Base-by-base conservation (phyloP, 2,113 vertebrate genomes). In the Austrofundulus limnaeus region DNA sequence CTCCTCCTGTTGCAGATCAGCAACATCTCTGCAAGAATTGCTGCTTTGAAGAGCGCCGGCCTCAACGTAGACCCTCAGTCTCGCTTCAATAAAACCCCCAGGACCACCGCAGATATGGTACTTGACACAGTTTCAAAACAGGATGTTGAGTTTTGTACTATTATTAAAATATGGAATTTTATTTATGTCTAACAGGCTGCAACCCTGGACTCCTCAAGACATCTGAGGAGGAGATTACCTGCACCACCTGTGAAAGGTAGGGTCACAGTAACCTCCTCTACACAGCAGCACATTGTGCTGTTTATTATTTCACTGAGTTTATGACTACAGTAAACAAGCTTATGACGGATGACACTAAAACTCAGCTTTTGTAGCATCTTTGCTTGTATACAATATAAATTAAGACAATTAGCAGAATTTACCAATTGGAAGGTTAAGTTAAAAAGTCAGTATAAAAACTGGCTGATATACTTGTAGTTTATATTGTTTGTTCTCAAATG, bases 21-120 rank as follows among this genome's bases (percentile, higher is more conserved):
- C 23, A 94, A 98, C 84, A 98, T 99, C 63, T 96, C 96, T 55
- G 93, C 94, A 64, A 94, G 97, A 85, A 98, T 99, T 70, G 94
- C 96, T 80, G 96, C 97, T 46, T 89, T 99, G 88, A 96, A 92
- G 85, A 90, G 90, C 1, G 96, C 96, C 5, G 96, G 97, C 49
- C 92, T 99, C 72, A 95, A 98, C n/a, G 95, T 98, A 80, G 91
- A 94, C n/a, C 91, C 95, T 0, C 97, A 94, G 61, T 90, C 90
- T 15, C 93, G 77, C 34, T 86, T 94, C 75, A 83, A n/a, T n/a
- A n/a, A n/a, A n/a, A n/a, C n/a, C n/a, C n/a, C 89, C 15, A 94
- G 85, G 85, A 66, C 75, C 65, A 88, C 87, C 66, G 48, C 86
- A 21, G 53, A 71, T 11, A 78, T 56, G 82, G 89, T 90, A 80